phyloP scores from a whole-genome alignment of 2,797 vertebrate species.

The Varecia variegata region DNA sequence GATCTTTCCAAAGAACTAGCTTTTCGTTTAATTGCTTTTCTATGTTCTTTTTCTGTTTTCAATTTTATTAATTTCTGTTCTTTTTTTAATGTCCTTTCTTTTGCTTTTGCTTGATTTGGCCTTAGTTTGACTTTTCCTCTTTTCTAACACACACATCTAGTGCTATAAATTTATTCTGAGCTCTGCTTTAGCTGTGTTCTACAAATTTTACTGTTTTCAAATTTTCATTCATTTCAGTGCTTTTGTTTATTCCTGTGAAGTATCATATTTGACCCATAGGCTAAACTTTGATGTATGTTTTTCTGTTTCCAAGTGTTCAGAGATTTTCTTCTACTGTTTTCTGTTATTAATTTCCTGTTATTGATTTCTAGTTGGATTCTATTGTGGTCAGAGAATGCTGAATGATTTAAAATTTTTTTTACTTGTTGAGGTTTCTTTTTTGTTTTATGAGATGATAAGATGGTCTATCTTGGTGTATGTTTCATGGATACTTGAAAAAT shows the following conservation, averaged over 20 bases:
- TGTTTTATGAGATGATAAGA: not conserved
- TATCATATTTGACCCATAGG: not conserved
- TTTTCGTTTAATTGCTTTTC: no score
- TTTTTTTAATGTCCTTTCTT: not conserved
- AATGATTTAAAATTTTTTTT: no score
- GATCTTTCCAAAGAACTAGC: no score
- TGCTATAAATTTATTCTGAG: not conserved
- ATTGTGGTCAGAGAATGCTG: not conserved
- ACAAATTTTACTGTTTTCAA: not conserved
- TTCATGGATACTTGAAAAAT: not conserved
- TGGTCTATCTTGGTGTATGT: not conserved
- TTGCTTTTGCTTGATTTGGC: not conserved
- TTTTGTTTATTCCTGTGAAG: not conserved
- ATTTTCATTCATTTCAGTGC: not conserved
- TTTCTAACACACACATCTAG: not conserved
- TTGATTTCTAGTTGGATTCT: not conserved
- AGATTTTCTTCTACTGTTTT: not conserved
- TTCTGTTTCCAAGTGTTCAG: not conserved
- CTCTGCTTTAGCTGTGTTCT: not conserved
- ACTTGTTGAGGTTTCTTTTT: not conserved
- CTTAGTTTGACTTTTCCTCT: not conserved
- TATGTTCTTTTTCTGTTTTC: no score
- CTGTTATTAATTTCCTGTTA: not conserved
- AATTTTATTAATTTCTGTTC: no score
- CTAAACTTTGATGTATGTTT: not conserved